Conservation (phyloP, 1,140 invertebrate species). For the Marisa cornuarietis region DNA sequence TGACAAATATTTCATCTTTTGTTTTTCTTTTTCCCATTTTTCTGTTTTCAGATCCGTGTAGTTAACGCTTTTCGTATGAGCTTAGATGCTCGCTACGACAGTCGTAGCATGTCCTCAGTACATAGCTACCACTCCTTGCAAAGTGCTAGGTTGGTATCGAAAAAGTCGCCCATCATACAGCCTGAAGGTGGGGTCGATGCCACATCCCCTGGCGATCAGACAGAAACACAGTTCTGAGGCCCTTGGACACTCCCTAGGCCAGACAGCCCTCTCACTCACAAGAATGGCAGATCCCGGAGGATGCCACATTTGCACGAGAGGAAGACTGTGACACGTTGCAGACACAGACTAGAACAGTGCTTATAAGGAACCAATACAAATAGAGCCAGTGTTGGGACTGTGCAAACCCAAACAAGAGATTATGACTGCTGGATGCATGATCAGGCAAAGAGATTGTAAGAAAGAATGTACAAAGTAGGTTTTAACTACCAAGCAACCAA, state of each 20-base stretch:
- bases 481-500: no score
- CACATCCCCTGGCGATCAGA: neutral
- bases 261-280: no score
- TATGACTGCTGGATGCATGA: no score
- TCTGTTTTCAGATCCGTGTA: slow-evolving; percentile 90
- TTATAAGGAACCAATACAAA: no score
- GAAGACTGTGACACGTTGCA: no score
- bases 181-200: neutral
- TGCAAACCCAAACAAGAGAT: no score
- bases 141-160: slow-evolving; percentile 36
- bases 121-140: slow-evolving; percentile 63
- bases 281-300: no score
- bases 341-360: no score
- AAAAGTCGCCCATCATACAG: slow-evolving; percentile 1
- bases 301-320: no score
- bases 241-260: neutral
- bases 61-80: slow-evolving; percentile 99
- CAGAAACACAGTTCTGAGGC: slow-evolving; percentile 20
- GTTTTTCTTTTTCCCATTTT: slow-evolving; percentile 29
- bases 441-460: no score
- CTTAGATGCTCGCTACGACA: slow-evolving; percentile 91
- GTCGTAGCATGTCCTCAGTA: slow-evolving; percentile 62
- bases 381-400: no score
- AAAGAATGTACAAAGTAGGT: no score
- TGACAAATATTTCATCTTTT: slow-evolving; percentile 32